Evolutionary conservation across 1,140 invertebrate species (phyloP), one percentile per base, ranked within the genome.

Genomic region (Meloidogyne floridensis): DNA sequence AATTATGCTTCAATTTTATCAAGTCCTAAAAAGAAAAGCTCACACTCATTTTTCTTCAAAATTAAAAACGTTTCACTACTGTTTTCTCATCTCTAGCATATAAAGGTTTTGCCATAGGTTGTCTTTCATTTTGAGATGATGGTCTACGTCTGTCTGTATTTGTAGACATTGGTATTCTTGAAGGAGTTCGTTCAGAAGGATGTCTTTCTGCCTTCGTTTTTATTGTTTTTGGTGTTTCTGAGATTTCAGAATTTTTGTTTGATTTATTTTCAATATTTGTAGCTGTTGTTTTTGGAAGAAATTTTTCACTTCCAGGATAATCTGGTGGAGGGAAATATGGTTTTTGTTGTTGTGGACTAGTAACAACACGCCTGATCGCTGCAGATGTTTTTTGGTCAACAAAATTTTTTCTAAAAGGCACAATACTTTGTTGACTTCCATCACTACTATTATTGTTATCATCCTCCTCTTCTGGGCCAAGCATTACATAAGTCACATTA

Each of bases 401-500:
- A 43, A 51, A 72, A 75, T 80, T 9, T 43, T 80, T 70, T 70
- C n/a, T 32, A 32, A 11, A 73, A 59, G 56, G 56, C 56, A 65
- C 15, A 65, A 65, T 65, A 65, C 59, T 73, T 80, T 80, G 71
- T 32, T 77, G 69, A 54, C 42, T 54, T 80, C 10, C 71, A 18
- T 42, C 51, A 42, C 43, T 65, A 20, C 3, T 20, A 20, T 59
- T 75, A 54, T n/a, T n/a, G 18, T 82, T 75, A 15, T 77, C 15
- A 13, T 72, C n/a, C 7, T 84, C 70, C 5, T 32, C 80, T 15
- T 80, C 54, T n/a, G 42, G 20, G 59, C 72, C 43, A 18, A 85
- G 20, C 53, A 70, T 72, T 32, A 85, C 80, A 79, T 85, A 85
- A 9, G 84, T 85, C 42, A 85, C 84, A 77, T 85, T 86, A 59